Conservation (phyloP, 1,140 invertebrate species). For the Neelides sp. region DNA sequence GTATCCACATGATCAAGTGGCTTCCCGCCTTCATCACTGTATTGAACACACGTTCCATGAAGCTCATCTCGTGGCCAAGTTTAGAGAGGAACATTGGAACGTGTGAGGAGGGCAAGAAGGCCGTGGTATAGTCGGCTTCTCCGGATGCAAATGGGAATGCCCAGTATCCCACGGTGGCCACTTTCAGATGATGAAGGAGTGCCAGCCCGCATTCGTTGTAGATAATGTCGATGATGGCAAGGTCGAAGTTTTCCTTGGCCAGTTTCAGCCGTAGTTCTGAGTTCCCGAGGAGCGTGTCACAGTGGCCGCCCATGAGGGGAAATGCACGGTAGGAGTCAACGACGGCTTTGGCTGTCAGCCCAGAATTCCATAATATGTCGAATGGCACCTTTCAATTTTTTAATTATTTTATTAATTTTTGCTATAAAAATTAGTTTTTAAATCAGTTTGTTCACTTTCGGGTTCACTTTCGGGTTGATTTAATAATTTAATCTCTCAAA, state of each 20-base stretch:
- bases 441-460: no score
- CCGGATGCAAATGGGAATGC: constrained; percentile 30
- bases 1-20: constrained; percentile 32
- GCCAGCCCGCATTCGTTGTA: constrained; percentile 33
- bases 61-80: constrained; percentile 32
- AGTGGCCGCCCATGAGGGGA: constrained; percentile 26
- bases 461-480: no score
- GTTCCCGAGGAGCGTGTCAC: constrained; percentile 26
- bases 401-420: no score
- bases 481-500: no score
- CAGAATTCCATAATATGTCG: constrained; percentile 31
- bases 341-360: constrained; percentile 23
- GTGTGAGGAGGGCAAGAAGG: constrained; percentile 31
- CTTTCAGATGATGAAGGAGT: constrained; percentile 28
- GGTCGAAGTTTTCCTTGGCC: constrained; percentile 23
- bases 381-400: constrained; percentile 28
- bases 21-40: constrained; percentile 28
- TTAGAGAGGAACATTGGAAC: constrained; percentile 32
- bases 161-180: constrained; percentile 32
- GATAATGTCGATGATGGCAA: constrained; percentile 32
- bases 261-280: constrained; percentile 17
- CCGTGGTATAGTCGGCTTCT: constrained; percentile 33
- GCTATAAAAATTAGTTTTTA: no score
- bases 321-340: constrained; percentile 26
- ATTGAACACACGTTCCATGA: constrained; percentile 30